phyloP scores from a whole-genome alignment of 2,888 invertebrate genomes.

The Steinernema scapterisci region DNA sequence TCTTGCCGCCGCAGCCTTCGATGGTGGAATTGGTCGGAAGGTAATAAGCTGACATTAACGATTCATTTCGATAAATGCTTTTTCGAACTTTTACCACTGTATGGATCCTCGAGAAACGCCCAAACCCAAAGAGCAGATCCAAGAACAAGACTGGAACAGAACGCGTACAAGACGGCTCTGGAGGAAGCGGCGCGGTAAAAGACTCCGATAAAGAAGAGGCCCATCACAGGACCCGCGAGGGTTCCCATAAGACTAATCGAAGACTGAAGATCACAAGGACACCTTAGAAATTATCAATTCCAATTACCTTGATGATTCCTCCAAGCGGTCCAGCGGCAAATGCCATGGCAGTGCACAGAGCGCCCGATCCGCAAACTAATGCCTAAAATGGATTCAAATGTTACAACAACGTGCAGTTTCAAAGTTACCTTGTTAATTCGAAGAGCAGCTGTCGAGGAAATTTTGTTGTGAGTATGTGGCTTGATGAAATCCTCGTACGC shows the following conservation, averaged over 20 bases:
- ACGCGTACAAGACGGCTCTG: neutral
- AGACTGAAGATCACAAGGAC: neutral
- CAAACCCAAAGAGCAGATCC: slow-evolving; percentile 26
- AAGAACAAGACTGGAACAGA: slow-evolving; percentile 3
- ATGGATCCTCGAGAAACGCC: slow-evolving; percentile 20
- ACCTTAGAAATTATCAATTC: neutral
- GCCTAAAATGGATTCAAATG: neutral
- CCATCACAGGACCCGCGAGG: slow-evolving; percentile 20
- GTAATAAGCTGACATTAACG: neutral
- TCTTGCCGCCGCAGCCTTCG: neutral
- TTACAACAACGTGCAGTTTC: no score
- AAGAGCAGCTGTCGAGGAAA: neutral
- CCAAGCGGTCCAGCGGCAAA: slow-evolving; percentile 35
- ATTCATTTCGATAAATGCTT: neutral
- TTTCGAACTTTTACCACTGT: neutral
- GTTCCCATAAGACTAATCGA: slow-evolving; percentile 30
- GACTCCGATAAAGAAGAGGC: slow-evolving; percentile 25
- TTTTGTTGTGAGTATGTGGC: slow-evolving; percentile 31
- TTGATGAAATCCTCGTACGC: slow-evolving; percentile 36
- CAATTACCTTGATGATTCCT: slow-evolving; percentile 32
- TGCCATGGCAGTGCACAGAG: slow-evolving; percentile 35
- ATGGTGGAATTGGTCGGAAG: neutral
- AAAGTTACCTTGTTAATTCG: slow-evolving; percentile 9
- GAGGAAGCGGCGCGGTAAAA: neutral
- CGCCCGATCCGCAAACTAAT: slow-evolving; percentile 32